phyloP scores from a whole-genome alignment of 1,140 invertebrate genomes.

The Habropoda laboriosa region DNA sequence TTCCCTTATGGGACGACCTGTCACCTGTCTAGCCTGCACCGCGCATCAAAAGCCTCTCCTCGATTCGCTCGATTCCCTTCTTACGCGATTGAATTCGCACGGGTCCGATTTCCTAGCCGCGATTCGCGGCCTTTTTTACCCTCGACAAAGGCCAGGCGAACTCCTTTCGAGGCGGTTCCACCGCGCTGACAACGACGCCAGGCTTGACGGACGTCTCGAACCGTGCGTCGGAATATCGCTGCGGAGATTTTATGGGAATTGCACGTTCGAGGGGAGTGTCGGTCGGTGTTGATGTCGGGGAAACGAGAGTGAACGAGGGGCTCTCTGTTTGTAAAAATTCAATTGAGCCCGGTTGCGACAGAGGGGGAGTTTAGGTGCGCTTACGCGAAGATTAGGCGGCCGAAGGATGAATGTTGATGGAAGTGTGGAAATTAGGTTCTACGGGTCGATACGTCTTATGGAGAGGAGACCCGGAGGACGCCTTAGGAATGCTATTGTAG shows the following conservation, averaged over 20 bases:
- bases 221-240: not conserved
- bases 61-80: slow-evolving; percentile 32
- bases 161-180: not conserved
- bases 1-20: slow-evolving; percentile 28
- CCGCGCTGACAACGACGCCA: slow-evolving; percentile 10
- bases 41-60: slow-evolving; percentile 22
- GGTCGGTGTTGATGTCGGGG: not conserved
- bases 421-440: not conserved
- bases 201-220: slow-evolving; percentile 7
- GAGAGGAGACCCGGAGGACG: not conserved
- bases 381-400: too few relatives aligned
- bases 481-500: not conserved
- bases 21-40: not conserved
- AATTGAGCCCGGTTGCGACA: not conserved
- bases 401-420: not conserved
- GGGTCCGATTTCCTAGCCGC: slow-evolving; percentile 49
- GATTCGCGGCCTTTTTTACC: slow-evolving; percentile 51
- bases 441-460: not conserved
- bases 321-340: not conserved
- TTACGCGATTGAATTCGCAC: slow-evolving; percentile 54
- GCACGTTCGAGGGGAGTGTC: not conserved
- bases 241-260: slow-evolving; percentile 7
- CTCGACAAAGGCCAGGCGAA: slow-evolving; percentile 35
- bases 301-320: not conserved
- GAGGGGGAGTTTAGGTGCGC: not conserved